Conservation (phyloP, 2,797 vertebrate species). For the Myotis vivesi region DNA sequence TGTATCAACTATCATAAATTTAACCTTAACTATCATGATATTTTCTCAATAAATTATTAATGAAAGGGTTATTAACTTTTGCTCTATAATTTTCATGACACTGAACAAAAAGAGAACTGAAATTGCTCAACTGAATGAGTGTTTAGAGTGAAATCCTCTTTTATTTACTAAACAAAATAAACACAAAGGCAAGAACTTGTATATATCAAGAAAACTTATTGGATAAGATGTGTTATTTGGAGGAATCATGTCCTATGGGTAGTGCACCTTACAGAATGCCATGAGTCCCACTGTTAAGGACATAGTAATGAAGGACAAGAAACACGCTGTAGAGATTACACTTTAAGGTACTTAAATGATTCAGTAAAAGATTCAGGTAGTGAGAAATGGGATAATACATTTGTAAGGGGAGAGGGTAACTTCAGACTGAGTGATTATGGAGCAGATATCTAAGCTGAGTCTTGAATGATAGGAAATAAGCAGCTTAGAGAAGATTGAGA, state of each 20-base stretch:
- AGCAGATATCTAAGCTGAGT: neutral
- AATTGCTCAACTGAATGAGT: neutral
- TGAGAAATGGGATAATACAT: neutral
- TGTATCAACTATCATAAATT: neutral
- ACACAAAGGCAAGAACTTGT: too few species aligned
- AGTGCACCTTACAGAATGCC: neutral
- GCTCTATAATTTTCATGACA: neutral
- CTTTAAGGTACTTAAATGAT: neutral
- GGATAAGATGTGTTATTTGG: neutral
- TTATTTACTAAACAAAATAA: neutral
- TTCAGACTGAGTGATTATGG: accelerated
- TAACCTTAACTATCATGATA: neutral
- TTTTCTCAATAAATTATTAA: neutral
- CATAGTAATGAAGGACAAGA: too few species aligned
- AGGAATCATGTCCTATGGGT: neutral
- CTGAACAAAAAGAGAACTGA: neutral
- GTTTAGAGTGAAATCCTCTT: neutral
- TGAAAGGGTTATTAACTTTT: neutral
- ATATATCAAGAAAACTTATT: neutral
- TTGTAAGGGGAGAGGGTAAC: accelerated
- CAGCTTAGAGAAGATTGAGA: neutral
- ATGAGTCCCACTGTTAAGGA: accelerated
- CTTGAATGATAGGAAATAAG: neutral
- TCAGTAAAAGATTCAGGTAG: accelerated
- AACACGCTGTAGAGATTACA: neutral